These are phyloP conservation scores for Sitta europaea DNA, from an alignment of 2,113 vertebrate species.

Conservation along the genomic window DNA sequence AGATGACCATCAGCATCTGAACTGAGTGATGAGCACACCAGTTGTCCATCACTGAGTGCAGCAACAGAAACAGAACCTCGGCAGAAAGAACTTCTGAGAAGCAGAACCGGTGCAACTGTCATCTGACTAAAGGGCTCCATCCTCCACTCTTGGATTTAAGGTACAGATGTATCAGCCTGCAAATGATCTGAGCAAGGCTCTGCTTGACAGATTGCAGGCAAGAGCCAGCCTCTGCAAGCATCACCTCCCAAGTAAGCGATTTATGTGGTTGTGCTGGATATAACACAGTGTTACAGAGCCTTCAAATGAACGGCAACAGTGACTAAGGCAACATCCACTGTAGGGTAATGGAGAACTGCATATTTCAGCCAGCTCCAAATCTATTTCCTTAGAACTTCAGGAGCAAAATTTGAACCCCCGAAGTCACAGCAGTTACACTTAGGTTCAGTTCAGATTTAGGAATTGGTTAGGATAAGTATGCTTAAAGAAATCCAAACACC, in stretches of 20 bases:
- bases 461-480: neutral
- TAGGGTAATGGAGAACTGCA: neutral
- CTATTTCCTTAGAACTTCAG: neutral
- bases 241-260: neutral
- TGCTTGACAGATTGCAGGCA: neutral
- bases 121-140: neutral
- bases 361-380: neutral
- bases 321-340: neutral
- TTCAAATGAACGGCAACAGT: neutral
- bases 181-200: neutral
- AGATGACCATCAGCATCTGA: neutral
- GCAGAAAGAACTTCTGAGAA: neutral
- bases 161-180: neutral
- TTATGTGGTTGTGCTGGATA: neutral
- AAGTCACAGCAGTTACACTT: neutral
- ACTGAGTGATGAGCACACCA: neutral
- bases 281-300: neutral
- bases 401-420: neutral
- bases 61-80: neutral
- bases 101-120: neutral
- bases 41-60: neutral
- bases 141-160: neutral
- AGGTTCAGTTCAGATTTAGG: neutral
- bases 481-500: neutral
- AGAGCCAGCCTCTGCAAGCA: neutral